Evolutionary conservation across 2,797 vertebrate genomes (phyloP), one percentile per base, ranked within the genome.

Genomic region (Enteromius trimaculatus): DNA sequence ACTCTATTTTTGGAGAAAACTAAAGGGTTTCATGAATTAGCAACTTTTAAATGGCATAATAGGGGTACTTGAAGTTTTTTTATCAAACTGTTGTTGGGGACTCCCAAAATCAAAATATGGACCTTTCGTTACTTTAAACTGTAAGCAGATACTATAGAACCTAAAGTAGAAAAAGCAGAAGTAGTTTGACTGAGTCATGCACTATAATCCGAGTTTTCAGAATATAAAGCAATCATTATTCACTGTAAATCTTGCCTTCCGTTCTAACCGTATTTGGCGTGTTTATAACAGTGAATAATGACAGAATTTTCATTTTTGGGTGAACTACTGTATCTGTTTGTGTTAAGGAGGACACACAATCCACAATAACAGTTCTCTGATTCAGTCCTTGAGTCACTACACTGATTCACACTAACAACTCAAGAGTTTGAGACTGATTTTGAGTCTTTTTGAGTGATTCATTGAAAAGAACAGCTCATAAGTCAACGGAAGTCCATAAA

Each of bases 181-280:
- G 7, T 19, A 11, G 1, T 49, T 29, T 71, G n/a, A n/a, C n/a
- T 51, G 17, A 51, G 17, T 19, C 26, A 51, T 21, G 9, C 44
- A 17, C 44, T 72, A 51, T 8, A 23, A 23, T 69, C 66, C 11
- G 44, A 29, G 42, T 71, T 71, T 72, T 72, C 69, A 49, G 69
- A 72, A 72, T 71, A 29, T 11, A 49, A 71, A 29, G 7, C 26
- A 4, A 49, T 47, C 5, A 69, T 16, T 69, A 70, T 49, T 29
- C 7, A 29, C 42, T 29, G 23, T 71, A 29, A 26, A 49, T 10
- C 69, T 29, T 49, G 23, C 4, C 23, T 17, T 70, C 7, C 3
- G 6, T 26, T 70, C 6, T 47, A 26, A 42, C 23, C 26, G 23
- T 29, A 29, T 29, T 47, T 70, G 42, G 23, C 42, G 17, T 17